Base-by-base conservation (phyloP, 2,888 invertebrate genomes). In the Esperia sulphurella region DNA sequence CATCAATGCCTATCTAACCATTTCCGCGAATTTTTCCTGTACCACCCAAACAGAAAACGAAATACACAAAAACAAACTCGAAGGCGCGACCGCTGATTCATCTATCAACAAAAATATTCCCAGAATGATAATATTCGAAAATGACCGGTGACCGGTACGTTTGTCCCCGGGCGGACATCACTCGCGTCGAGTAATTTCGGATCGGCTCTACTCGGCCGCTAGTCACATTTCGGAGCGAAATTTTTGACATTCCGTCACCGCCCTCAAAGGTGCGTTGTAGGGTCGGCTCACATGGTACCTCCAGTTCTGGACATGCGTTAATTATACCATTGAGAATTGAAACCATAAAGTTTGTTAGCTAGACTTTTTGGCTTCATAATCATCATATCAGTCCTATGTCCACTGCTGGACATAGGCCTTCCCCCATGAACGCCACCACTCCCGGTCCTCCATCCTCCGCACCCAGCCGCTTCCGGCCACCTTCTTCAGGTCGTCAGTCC, bases 241-340 rank as follows among this genome's bases (percentile, higher is more conserved):
- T 83, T 83, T 85, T 85, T 85, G 84, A 83, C 83, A 86, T 87
- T 81, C 84, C 83, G 78, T 79, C 79, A 77, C 76, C 82, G 79
- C 83, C 84, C 74, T 75, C 66, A 28, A 54, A 63, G 52, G 49
- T 57, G 45, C 49, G 51, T 49, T 59, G 43, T 51, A 57, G 29
- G 50, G 41, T 48, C 8, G 70, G 73, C 13, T 72, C 64, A 79
- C 70, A 84, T 82, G 72, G 46, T 7, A 10, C 7, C 33, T 33
- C 4, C 4, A 33, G 3, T 10, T 21, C 21, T 21, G 21, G 21
- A 21, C n/a, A n/a, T n/a, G n/a, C n/a, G n/a, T n/a, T n/a, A n/a
- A n/a, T n/a, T n/a, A n/a, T n/a, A n/a, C n/a, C n/a, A n/a, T n/a
- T n/a, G n/a, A n/a, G n/a, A n/a, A n/a, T n/a, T n/a, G n/a, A n/a